phyloP scores from a whole-genome alignment of 2,888 invertebrate genomes.

The Amphiduros pacificus region DNA sequence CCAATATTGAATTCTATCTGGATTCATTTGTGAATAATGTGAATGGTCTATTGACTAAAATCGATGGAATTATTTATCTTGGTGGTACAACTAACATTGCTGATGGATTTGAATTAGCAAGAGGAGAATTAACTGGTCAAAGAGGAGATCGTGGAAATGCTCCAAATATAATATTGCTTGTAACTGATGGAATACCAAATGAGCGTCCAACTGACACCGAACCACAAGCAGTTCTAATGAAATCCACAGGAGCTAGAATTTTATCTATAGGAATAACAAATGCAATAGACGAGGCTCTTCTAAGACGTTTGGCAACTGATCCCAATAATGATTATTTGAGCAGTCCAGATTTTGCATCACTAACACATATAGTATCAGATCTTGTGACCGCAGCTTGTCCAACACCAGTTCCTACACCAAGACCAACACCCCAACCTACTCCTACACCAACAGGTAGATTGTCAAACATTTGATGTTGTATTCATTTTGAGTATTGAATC shows the following conservation, averaged over 20 bases:
- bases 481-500: too few species aligned
- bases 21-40: not conserved
- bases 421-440: not conserved
- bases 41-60: not conserved
- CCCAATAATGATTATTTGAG: too few species aligned
- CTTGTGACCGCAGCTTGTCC: not conserved
- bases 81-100: not conserved
- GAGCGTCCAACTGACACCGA: not conserved
- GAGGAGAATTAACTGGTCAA: not conserved
- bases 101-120: not conserved
- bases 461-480: too few species aligned
- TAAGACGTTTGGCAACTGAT: too few species aligned
- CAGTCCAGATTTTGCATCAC: not conserved
- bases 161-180: not conserved
- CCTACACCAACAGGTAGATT: not conserved
- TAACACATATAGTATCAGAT: not conserved
- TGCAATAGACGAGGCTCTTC: too few species aligned
- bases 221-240: not conserved
- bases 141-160: not conserved
- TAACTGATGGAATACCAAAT: not conserved
- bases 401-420: not conserved
- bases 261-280: not conserved
- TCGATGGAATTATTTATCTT: not conserved
- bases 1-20: not conserved
- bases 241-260: not conserved